These are phyloP conservation scores for Hydrozoanthus gracilis DNA, from an alignment of 92 coral and sea anemone genomes.

Conservation along the genomic window DNA sequence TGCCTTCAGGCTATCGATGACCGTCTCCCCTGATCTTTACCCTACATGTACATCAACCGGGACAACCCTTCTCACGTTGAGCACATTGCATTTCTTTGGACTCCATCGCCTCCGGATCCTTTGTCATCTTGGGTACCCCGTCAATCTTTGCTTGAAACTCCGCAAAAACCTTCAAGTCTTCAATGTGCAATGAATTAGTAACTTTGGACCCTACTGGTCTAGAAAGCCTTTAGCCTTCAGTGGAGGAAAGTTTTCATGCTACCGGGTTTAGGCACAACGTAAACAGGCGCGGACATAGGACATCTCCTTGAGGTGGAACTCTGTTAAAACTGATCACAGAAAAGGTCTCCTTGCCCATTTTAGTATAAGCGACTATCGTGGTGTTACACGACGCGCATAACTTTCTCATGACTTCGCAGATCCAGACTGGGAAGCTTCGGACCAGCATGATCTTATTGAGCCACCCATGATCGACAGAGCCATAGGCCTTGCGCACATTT, in stretches of 20 bases:
- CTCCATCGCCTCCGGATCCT: no score
- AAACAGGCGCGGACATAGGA: not conserved
- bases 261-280: conserved; percentile 24
- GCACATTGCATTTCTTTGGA: no score
- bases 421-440: not conserved
- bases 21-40: no score
- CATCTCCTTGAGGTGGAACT: conserved; percentile 18
- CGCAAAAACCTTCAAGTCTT: conserved; percentile 34
- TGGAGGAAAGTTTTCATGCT: not conserved
- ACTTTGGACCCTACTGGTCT: no score
- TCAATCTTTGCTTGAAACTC: no score
- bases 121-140: no score
- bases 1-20: no score
- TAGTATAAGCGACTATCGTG: not conserved
- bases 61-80: not conserved
- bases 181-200: not conserved
- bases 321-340: not conserved
- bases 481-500: not conserved
- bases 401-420: not conserved
- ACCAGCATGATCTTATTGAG: conserved; percentile 1
- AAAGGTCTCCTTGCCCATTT: not conserved
- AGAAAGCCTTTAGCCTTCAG: conserved; percentile 35
- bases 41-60: not conserved
- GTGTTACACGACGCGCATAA: conserved; percentile 13
- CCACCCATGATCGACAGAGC: conserved; percentile 5